Evolutionary conservation across 1,140 invertebrate species (phyloP).

Genomic region (Drosophila eugracilis): DNA sequence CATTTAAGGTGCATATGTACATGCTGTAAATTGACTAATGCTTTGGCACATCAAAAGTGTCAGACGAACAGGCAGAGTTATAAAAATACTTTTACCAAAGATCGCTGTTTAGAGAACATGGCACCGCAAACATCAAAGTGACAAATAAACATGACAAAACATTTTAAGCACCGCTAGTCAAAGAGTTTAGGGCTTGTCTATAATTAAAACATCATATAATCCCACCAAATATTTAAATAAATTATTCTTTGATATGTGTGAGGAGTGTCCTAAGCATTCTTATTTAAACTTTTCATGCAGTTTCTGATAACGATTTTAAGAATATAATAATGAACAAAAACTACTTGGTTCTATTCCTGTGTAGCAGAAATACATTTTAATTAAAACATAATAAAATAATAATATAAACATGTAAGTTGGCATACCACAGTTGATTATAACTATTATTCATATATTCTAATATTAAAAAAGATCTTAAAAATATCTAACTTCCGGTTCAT

Average conservation of each 20-base stretch:
- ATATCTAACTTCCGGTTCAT: slow-evolving; percentile 12
- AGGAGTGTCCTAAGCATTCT: background rate
- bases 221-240: background rate
- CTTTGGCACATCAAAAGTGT: slow-evolving; percentile 27
- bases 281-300: too few relatives aligned
- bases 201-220: background rate
- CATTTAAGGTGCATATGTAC: background rate
- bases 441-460: background rate
- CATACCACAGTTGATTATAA: too few relatives aligned
- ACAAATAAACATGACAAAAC: too few relatives aligned
- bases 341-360: too few relatives aligned
- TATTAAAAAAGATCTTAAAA: background rate
- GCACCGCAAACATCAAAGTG: slow-evolving; percentile 14
- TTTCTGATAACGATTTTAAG: too few relatives aligned
- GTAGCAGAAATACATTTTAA: too few relatives aligned
- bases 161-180: background rate
- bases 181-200: background rate
- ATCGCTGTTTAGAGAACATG: background rate
- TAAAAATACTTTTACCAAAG: slow-evolving; percentile 8
- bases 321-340: too few relatives aligned
- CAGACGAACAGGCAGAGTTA: background rate
- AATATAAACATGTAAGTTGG: too few relatives aligned
- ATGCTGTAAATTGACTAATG: slow-evolving; percentile 4
- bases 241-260: too few relatives aligned
- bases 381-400: too few relatives aligned